Evolutionary conservation across 2,113 vertebrate species (phyloP).

Genomic region (Gasterosteus aculeatus): DNA sequence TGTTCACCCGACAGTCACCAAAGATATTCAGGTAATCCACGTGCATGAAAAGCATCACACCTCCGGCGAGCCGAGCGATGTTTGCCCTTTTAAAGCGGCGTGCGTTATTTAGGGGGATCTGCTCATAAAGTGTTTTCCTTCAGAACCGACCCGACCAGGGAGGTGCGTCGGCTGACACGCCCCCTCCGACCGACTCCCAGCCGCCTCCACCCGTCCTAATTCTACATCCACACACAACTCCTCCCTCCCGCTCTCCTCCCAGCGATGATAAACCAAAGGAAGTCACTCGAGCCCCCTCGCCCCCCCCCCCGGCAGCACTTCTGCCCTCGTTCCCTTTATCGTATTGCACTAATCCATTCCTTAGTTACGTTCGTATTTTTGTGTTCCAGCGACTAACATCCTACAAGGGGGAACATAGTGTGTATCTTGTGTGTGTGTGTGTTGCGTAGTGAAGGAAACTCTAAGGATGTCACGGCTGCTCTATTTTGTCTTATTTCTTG

Average conservation of each 20-base stretch:
- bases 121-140: slow-evolving; percentile 8
- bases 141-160: too few species aligned
- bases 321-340: slow-evolving; percentile 56
- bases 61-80: not conserved
- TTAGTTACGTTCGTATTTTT: slow-evolving; percentile 40
- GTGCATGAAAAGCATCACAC: not conserved
- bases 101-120: not conserved
- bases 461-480: slow-evolving; percentile 56
- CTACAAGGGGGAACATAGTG: slow-evolving; percentile 40
- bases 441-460: slow-evolving; percentile 58
- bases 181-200: too few species aligned
- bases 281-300: slow-evolving; percentile 45
- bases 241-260: not conserved
- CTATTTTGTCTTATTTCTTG: slow-evolving; percentile 42
- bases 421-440: slow-evolving; percentile 49
- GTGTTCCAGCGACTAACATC: slow-evolving; percentile 57
- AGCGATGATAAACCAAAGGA: slow-evolving; percentile 77
- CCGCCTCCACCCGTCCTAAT: not conserved
- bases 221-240: not conserved
- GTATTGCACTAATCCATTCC: slow-evolving; percentile 89
- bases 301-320: slow-evolving; percentile 43
- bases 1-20: not conserved
- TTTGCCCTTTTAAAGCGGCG: not conserved
- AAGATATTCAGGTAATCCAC: not conserved
- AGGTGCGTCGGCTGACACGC: too few species aligned